Base-by-base conservation (phyloP, 2,113 vertebrate genomes). In the Hystrix cristata region DNA sequence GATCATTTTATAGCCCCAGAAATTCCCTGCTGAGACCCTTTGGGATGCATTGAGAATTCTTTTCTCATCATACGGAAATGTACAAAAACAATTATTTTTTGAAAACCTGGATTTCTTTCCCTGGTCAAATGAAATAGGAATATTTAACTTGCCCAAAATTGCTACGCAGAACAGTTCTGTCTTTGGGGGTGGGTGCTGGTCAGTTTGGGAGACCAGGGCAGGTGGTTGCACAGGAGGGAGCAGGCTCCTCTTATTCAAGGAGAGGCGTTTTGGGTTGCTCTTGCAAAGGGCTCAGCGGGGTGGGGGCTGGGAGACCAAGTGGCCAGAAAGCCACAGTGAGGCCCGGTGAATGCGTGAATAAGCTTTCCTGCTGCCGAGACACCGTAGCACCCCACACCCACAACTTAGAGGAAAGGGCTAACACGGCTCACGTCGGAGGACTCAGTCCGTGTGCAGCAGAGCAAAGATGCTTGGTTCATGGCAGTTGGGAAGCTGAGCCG, bases 1-100 rank as follows among this genome's bases (percentile, higher is more conserved):
- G 79, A 74, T 89, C 31, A 87, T 71, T 93, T 89, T 23, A 34
- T 34, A 80, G 53, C 53, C 87, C 67, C 62, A 51, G 38, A 95
- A 83, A 59, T 64, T 48, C 59, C 85, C 59, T n/a, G 71, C 62
- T 85, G 55, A 3, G 51, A 43, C 43, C 57, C 21, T 57, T 67
- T 48, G 6, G 86, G 38, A 29, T 46, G 11, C 29, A 13, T 65
- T 29, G 62, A 81, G 67, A 84, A 84, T 71, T 57, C 81, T 48
- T 81, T 72, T 69, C 21, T 25, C 53, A 12, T 57, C 46, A 27
- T 12, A 21, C 1, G n/a, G 69, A 96, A 89, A 94, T 69, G 55
- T 69, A 76, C 48, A 84, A 62, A 85, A 91, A 34, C 48, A 23
- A 29, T 81, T 67, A 29, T 53, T 88, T 94, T 94, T 55, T 74